These are phyloP conservation scores for Pachycephala philippinensis DNA, from an alignment of 2,113 vertebrate species.

Conservation along the genomic window DNA sequence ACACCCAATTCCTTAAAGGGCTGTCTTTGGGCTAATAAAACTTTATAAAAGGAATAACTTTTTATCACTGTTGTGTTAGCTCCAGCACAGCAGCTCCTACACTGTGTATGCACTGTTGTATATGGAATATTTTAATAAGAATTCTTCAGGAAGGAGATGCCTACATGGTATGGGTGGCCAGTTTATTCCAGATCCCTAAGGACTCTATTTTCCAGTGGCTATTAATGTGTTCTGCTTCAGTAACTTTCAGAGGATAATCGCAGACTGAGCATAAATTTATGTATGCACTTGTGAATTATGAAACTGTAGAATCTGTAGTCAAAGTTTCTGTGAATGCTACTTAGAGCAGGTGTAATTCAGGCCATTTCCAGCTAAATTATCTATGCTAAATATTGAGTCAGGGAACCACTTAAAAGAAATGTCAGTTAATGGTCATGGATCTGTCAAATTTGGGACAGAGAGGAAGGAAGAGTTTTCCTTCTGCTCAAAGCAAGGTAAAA, in stretches of 20 bases:
- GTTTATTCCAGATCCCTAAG: neutral
- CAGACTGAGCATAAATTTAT: neutral
- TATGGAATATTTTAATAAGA: neutral
- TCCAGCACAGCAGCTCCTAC: neutral
- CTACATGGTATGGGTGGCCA: accelerated
- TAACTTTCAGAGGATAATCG: neutral
- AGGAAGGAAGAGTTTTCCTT: neutral
- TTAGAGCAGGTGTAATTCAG: neutral
- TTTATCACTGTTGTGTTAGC: neutral
- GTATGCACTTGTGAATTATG: neutral
- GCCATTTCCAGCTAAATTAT: neutral
- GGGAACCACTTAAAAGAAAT: neutral
- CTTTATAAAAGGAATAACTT: neutral
- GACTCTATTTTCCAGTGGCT: neutral
- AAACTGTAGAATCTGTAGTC: neutral
- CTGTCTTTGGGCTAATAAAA: neutral
- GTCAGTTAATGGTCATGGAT: neutral
- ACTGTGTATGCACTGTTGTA: neutral
- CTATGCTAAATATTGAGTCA: neutral
- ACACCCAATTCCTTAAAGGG: neutral
- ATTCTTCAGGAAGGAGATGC: neutral
- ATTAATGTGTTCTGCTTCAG: neutral
- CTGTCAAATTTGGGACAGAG: neutral
- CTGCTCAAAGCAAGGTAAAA: neutral
- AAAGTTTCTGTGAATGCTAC: neutral